Evolutionary conservation across 2,797 vertebrate genomes (phyloP).

Genomic region (Paguma larvata): DNA sequence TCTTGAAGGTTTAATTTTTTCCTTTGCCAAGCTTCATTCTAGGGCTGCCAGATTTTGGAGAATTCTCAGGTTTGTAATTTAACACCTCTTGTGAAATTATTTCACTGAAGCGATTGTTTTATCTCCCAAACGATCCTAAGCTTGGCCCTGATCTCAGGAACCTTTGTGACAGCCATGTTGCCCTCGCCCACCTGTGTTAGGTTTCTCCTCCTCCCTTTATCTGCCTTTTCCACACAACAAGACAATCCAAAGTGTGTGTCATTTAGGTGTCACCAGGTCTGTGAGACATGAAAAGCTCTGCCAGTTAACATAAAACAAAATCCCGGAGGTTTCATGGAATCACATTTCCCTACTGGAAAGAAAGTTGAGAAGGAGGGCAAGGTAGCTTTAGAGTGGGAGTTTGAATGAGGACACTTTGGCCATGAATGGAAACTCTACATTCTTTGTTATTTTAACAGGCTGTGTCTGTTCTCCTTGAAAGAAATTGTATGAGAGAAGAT

Average conservation of each 20-base stretch:
- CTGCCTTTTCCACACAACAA: constrained; percentile 94
- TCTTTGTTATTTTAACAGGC: constrained; percentile 99
- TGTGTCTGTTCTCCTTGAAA: constrained; percentile 96
- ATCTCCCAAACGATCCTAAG: constrained; percentile 79
- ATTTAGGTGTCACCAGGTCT: constrained; percentile 95
- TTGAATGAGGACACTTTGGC: constrained; percentile 99
- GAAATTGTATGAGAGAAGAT: constrained; percentile 92
- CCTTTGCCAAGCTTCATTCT: constrained; percentile 59
- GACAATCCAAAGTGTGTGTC: constrained; percentile 94
- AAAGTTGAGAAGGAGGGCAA: constrained; percentile 94
- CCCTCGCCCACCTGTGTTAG: constrained; percentile 93
- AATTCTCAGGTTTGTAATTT: constrained; percentile 89
- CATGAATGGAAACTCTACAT: constrained; percentile 96
- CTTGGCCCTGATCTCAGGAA: constrained; percentile 89
- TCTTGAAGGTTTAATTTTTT: constrained; percentile 79
- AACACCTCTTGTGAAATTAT: constrained; percentile 90
- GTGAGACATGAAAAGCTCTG: constrained; percentile 92
- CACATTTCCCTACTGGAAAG: constrained; percentile 91
- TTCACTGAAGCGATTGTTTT: constrained; percentile 88
- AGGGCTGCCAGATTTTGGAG: constrained; percentile 71
- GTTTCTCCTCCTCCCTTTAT: constrained; percentile 94
- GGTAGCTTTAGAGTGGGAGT: constrained; percentile 93
- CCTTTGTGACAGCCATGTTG: constrained; percentile 92
- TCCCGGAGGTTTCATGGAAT: constrained; percentile 91
- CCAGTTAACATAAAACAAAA: constrained; percentile 95